These are phyloP conservation scores for Tachystola acroxantha DNA, from an alignment of 2,888 invertebrate genomes.

Conservation along the genomic window DNA sequence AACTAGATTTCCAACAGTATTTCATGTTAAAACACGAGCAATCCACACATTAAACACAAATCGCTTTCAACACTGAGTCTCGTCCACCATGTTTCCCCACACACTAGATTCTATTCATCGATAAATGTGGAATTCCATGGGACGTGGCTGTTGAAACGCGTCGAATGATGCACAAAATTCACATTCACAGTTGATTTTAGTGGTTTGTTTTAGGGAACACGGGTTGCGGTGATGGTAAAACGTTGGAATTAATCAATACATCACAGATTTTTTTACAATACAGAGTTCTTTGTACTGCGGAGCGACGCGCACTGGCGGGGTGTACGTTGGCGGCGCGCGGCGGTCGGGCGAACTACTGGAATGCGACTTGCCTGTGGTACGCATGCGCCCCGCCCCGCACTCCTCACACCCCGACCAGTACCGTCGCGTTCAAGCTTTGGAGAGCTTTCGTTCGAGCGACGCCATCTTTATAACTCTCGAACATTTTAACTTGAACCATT, in stretches of 20 bases:
- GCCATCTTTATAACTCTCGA: slow-evolving; percentile 24
- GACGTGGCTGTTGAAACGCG: slow-evolving; percentile 64
- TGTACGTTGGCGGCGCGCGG: slow-evolving; percentile 56
- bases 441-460: slow-evolving; percentile 36
- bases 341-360: slow-evolving; percentile 67
- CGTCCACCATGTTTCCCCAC: slow-evolving; percentile 72
- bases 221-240: slow-evolving; percentile 50
- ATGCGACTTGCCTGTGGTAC: slow-evolving; percentile 62
- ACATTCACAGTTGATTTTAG: slow-evolving; percentile 30
- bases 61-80: slow-evolving; percentile 56
- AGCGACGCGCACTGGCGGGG: slow-evolving; percentile 42
- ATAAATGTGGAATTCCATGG: slow-evolving; percentile 75
- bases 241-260: slow-evolving; percentile 77
- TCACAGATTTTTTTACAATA: slow-evolving; percentile 76
- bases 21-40: slow-evolving; percentile 33
- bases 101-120: slow-evolving; percentile 74
- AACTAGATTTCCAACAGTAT: slow-evolving; percentile 26
- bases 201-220: slow-evolving; percentile 26
- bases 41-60: slow-evolving; percentile 61
- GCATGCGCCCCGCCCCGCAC: slow-evolving; percentile 53
- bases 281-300: slow-evolving; percentile 73
- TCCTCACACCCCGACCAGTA: slow-evolving; percentile 24
- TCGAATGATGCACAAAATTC: slow-evolving; percentile 40
- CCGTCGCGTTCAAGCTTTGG: slow-evolving; percentile 55
- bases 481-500: too few relatives aligned